Evolutionary conservation across 2,113 vertebrate genomes (phyloP).

Genomic region (Gymnorhina tibicen): DNA sequence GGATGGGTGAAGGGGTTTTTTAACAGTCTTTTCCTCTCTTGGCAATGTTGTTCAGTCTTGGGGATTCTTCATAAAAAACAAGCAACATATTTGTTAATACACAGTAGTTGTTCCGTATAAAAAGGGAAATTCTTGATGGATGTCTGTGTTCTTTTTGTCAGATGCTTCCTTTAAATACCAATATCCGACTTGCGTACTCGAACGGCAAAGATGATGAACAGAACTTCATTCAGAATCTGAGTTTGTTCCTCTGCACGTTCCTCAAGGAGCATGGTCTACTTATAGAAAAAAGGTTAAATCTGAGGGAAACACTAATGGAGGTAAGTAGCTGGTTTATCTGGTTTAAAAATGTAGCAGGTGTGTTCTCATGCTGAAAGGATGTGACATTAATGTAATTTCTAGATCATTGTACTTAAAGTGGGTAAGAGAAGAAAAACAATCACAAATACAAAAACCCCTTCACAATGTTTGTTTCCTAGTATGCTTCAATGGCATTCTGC

Average conservation of each 20-base stretch:
- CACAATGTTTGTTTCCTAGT: not conserved
- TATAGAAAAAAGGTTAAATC: conserved; percentile 93
- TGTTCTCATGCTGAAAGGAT: not conserved
- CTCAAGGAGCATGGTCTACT: conserved; percentile 97
- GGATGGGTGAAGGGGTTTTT: not conserved
- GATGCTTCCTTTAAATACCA: conserved; percentile 99
- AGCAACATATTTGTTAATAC: not conserved
- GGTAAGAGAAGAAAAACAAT: fast-evolving
- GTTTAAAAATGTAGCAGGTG: not conserved
- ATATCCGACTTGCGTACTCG: conserved; percentile 93
- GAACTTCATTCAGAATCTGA: conserved; percentile 99
- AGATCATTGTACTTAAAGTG: not conserved
- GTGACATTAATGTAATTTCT: not conserved
- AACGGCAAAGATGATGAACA: conserved; percentile 98
- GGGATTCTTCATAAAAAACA: not conserved
- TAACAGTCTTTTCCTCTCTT: not conserved
- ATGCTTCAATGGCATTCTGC: not conserved
- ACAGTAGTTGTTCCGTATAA: not conserved
- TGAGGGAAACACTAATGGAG: conserved; percentile 97
- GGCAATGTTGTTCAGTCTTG: not conserved
- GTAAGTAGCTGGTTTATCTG: conserved; percentile 51
- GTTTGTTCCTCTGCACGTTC: conserved; percentile 98
- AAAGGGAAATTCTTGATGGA: not conserved
- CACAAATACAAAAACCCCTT: not conserved
- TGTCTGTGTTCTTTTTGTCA: conserved; percentile 34